Percentiles rank a stretch among this genome's conserved stretches.
Evolutionary conservation across 2,113 vertebrate species (phyloP).

Genomic region (Leiothrix lutea): DNA sequence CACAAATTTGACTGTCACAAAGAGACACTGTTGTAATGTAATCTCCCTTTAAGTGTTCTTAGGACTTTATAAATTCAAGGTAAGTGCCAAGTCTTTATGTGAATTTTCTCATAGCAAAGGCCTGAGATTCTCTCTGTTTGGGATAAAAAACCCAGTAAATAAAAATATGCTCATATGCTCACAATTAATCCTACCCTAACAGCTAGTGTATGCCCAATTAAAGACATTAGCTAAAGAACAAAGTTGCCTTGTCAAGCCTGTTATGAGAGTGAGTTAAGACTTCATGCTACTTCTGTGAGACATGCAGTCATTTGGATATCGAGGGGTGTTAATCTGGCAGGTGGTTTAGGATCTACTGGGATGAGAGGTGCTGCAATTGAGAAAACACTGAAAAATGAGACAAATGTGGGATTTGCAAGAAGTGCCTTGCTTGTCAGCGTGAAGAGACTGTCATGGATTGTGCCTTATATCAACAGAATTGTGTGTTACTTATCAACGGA

Average conservation of each 20-base stretch:
- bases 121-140: background rate
- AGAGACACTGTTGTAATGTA: background rate
- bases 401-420: background rate
- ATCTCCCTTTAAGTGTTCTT: background rate
- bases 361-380: background rate
- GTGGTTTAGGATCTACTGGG: conserved; percentile 5
- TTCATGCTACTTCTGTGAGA: background rate
- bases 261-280: conserved; percentile 4
- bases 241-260: conserved; percentile 16
- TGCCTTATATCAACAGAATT: background rate
- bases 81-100: background rate
- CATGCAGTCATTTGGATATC: conserved; percentile 2
- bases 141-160: background rate
- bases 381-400: conserved; percentile 7
- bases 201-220: background rate
- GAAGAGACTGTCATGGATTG: background rate
- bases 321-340: conserved; percentile 7
- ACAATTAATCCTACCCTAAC: conserved; percentile 34
- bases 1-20: background rate
- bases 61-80: background rate
- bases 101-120: conserved; percentile 35
- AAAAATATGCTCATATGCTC: conserved; percentile 7
- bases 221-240: conserved; percentile 10
- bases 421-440: background rate
- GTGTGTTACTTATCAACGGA: background rate